Percentiles rank a stretch among this genome's conserved stretches.
Evolutionary conservation across 2,888 invertebrate genomes (phyloP).

Genomic region (Morpho achilles): DNA sequence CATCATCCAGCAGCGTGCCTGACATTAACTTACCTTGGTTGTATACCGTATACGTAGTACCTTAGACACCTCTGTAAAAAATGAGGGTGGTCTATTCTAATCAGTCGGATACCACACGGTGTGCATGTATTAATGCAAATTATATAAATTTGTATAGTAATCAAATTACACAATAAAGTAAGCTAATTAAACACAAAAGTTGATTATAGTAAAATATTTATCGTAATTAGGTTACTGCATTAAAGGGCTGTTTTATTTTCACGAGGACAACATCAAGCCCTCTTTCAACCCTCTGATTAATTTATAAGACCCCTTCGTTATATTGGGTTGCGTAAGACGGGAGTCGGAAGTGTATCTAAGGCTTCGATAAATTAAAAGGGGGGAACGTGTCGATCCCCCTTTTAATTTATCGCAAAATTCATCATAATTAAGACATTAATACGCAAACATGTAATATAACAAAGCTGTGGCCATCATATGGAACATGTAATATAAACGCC

Average conservation of each 20-base stretch:
- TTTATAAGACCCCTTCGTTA: slow-evolving; percentile 14
- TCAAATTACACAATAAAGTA: slow-evolving; percentile 1
- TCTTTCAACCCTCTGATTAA: slow-evolving; percentile 8
- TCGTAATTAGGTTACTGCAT: slow-evolving; percentile 14
- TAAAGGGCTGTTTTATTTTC: slow-evolving; percentile 3
- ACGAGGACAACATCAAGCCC: slow-evolving; percentile 11
- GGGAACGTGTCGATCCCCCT: not conserved
- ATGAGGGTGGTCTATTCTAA: too few relatives aligned
- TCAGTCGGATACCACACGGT: too few relatives aligned
- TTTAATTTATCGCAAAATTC: too few relatives aligned
- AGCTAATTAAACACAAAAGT: slow-evolving; percentile 6
- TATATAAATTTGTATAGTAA: not conserved
- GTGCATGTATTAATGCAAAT: too few relatives aligned
- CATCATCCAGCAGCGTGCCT: too few relatives aligned
- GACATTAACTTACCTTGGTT: too few relatives aligned
- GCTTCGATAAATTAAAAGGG: slow-evolving; percentile 7
- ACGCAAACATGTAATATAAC: too few relatives aligned
- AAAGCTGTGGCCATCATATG: too few relatives aligned
- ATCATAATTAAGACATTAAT: too few relatives aligned
- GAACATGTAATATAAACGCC: too few relatives aligned
- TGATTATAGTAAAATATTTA: slow-evolving; percentile 11
- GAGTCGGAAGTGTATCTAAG: slow-evolving; percentile 1
- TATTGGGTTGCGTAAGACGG: slow-evolving; percentile 13
- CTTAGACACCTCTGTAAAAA: too few relatives aligned
- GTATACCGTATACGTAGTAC: too few relatives aligned